Base-by-base conservation (phyloP, 2,888 invertebrate genomes). In the Urechis unicinctus region DNA sequence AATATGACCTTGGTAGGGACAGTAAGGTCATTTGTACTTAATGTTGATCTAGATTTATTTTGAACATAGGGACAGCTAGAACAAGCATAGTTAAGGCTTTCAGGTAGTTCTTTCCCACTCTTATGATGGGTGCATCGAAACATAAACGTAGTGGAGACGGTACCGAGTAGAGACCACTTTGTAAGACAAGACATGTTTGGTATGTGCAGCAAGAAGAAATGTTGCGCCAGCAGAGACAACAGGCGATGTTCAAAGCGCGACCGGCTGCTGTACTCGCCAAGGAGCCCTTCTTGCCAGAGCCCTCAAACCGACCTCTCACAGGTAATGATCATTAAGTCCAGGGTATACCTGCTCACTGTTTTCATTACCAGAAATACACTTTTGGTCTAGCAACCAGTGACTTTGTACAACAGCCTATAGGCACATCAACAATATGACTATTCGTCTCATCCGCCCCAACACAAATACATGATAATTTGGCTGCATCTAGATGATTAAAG, bases 271-370 rank as follows among this genome's bases (percentile, higher is more conserved):
- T 86, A 2, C 74, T 86, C 0, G 79, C 82, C 50, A 84, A 83
- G 65, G 81, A 84, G 65, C 86, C 87, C 0, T 87, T 87, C 68
- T 81, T 83, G 53, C 86, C 87, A 2, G 78, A 82, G 28, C 80
- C 28, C 22, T 57, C 57, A 81, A 75, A 79, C 24, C 74, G 78
- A 31, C 80, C 82, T 1, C 59, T 81, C 4, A 73, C 70, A 64
- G 75, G 72, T 74, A 58, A n/a, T n/a, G n/a, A n/a, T n/a, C n/a
- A n/a, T n/a, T n/a, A n/a, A n/a, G n/a, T n/a, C n/a, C n/a, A n/a
- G 2, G 13, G n/a, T n/a, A n/a, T n/a, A n/a, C n/a, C n/a, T n/a
- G n/a, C n/a, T n/a, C n/a, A n/a, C n/a, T n/a, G n/a, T n/a, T n/a
- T n/a, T n/a, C n/a, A n/a, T n/a, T n/a, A n/a, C n/a, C n/a, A n/a